Percentiles rank a stretch among this genome's conserved stretches.
These are phyloP conservation scores for Amiota communis DNA, from an alignment of 2,888 invertebrate species.

Conservation along the genomic window DNA sequence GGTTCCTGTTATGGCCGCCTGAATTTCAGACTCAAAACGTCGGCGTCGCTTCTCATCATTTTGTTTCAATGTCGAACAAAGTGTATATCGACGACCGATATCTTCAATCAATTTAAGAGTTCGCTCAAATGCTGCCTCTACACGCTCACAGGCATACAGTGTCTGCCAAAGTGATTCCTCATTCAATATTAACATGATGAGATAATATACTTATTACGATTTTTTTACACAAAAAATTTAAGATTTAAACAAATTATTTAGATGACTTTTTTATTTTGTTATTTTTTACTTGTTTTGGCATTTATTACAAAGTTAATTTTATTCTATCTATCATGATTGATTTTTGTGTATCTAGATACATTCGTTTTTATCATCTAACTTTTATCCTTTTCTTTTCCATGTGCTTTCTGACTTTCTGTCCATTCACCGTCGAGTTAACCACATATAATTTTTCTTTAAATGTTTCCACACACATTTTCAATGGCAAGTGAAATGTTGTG, in stretches of 20 bases:
- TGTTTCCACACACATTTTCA: conserved; percentile 57
- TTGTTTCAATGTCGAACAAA: conserved; percentile 32
- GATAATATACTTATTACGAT: too few species aligned
- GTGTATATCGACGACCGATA: conserved; percentile 45
- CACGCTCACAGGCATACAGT: conserved; percentile 46
- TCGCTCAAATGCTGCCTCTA: conserved; percentile 45
- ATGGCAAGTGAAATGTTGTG: conserved; percentile 41
- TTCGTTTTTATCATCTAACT: too few species aligned
- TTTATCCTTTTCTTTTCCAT: neutral
- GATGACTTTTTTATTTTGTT: too few species aligned
- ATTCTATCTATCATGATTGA: too few species aligned
- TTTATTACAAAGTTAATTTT: neutral
- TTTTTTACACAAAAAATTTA: conserved; percentile 1
- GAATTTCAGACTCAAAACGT: conserved; percentile 49
- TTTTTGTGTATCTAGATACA: too few species aligned
- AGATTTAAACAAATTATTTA: too few species aligned
- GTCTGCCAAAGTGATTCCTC: conserved; percentile 44
- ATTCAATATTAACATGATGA: conserved; percentile 4
- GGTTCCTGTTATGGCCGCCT: conserved; percentile 47
- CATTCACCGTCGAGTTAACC: conserved; percentile 43
- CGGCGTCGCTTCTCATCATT: conserved; percentile 20
- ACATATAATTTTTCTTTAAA: conserved; percentile 64
- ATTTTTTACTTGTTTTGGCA: too few species aligned
- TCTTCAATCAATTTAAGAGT: conserved; percentile 41
- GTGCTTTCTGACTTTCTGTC: too few species aligned